phyloP scores from a whole-genome alignment of 1,140 invertebrate genomes.

The Protaetia brevitarsis region DNA sequence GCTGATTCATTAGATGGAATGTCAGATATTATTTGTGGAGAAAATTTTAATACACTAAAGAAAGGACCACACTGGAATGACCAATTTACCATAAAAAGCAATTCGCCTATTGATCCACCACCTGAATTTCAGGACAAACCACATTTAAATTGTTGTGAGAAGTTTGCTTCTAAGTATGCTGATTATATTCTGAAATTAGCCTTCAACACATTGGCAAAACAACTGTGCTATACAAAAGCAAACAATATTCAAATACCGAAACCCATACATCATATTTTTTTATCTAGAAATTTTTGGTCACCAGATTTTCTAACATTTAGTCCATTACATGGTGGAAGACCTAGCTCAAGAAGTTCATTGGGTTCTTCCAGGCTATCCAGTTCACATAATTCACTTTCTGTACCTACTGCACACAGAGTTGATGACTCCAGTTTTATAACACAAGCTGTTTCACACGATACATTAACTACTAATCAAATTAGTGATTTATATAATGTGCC shows the following conservation, averaged over 20 bases:
- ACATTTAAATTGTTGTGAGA: slow-evolving; percentile 30
- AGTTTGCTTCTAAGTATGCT: slow-evolving; percentile 37
- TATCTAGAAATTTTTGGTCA: slow-evolving; percentile 57
- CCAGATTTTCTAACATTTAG: slow-evolving; percentile 62
- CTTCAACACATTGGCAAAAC: slow-evolving; percentile 25
- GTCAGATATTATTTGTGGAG: slow-evolving; percentile 67
- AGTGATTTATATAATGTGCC: slow-evolving; percentile 83
- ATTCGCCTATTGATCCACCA: slow-evolving; percentile 71
- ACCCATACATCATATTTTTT: slow-evolving; percentile 21
- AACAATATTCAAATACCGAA: background rate
- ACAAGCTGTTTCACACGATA: slow-evolving; percentile 80
- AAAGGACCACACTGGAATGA: slow-evolving; percentile 66
- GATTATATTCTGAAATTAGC: slow-evolving; percentile 16
- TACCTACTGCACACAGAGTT: slow-evolving; percentile 63
- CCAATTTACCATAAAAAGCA: slow-evolving; percentile 37
- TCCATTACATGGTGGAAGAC: slow-evolving; percentile 60
- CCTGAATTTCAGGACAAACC: slow-evolving; percentile 71
- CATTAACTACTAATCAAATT: slow-evolving; percentile 66
- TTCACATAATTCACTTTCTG: slow-evolving; percentile 74
- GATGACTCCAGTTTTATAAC: slow-evolving; percentile 84
- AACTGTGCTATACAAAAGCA: background rate
- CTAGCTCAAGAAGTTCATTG: slow-evolving; percentile 68
- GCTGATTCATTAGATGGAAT: slow-evolving; percentile 64
- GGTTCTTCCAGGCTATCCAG: slow-evolving; percentile 71
- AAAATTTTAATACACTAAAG: slow-evolving; percentile 78